Conservation (phyloP, 2,888 invertebrate genomes). For the Lomographa bimaculata region DNA sequence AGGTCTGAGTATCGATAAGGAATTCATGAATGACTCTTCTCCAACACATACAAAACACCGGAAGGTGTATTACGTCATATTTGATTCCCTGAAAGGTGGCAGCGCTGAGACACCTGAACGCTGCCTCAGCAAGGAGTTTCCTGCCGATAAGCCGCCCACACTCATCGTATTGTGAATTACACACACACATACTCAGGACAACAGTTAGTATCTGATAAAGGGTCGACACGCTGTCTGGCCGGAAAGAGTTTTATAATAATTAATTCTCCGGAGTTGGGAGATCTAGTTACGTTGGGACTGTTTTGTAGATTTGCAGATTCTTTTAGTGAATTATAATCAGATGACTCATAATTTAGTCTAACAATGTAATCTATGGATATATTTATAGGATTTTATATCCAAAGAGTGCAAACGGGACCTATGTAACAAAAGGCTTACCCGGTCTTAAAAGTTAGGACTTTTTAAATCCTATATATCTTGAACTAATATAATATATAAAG, state of each 20-base stretch:
- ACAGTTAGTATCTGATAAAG: slow-evolving; percentile 25
- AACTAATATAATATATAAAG: too few species aligned
- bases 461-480: too few species aligned
- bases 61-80: slow-evolving; percentile 49
- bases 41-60: slow-evolving; percentile 28
- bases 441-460: too few species aligned
- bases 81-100: slow-evolving; percentile 53
- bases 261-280: not conserved
- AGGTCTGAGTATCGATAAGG: too few species aligned
- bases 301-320: too few species aligned
- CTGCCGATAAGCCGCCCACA: slow-evolving; percentile 53
- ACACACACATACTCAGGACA: slow-evolving; percentile 13
- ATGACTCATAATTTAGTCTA: too few species aligned
- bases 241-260: slow-evolving; percentile 6
- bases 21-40: too few species aligned
- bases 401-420: too few species aligned
- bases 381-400: too few species aligned
- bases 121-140: slow-evolving; percentile 58
- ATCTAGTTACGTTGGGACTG: not conserved
- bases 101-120: slow-evolving; percentile 49
- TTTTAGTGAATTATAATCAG: too few species aligned
- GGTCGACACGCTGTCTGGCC: slow-evolving; percentile 39
- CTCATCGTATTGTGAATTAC: slow-evolving; percentile 14
- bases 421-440: too few species aligned
- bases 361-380: too few species aligned